Base-by-base conservation (phyloP, 2,888 invertebrate genomes). In the Hofmannophila pseudospretella region DNA sequence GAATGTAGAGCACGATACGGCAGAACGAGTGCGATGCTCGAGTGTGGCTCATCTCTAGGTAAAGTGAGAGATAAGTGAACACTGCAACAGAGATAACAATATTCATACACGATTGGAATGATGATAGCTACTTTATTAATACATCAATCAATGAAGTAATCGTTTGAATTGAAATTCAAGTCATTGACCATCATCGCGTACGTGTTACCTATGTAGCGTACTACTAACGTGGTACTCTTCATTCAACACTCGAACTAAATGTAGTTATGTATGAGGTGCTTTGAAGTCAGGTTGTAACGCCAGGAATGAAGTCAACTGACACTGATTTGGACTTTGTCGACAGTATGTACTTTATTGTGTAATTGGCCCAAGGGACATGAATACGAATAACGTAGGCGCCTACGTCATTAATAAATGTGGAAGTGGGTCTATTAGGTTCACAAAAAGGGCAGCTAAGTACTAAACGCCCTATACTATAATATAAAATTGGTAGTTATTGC, bases 91-190 rank as follows among this genome's bases (percentile, higher is more conserved):
- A 20, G 36, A 32, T 36, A 36, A 32, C 26, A 19, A 13, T 11
- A 11, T 11, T 20, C 3, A 27, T 16, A 26, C 27, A 27, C 32
- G 36, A 12, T 26, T 12, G 31, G 19, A 11, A 32, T 30, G 30
- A 23, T 23, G 10, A 16, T 30, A 30, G 9, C 13, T 12, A 13
- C 11, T 22, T n/a, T 36, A 32, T 36, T 16, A 36, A 19, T 26
- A 14, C 27, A 39, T 34, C 26, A 34, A 39, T 39, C 39, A 39
- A 32, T 34, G 39, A 25, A 16, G 38, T 31, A 33, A 38, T 23
- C 25, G 34, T 20, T 39, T 39, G 9, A 23, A 37, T 32, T 27
- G 27, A 37, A 26, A 38, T 38, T 38, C 33, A 33, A 30, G 38
- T 34, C 38, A 38, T 30, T 28, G 37, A 16, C 29, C 9, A 33